These are phyloP conservation scores for Eristalinus sepulchralis DNA, from an alignment of 2,888 invertebrate genomes.

Conservation along the genomic window DNA sequence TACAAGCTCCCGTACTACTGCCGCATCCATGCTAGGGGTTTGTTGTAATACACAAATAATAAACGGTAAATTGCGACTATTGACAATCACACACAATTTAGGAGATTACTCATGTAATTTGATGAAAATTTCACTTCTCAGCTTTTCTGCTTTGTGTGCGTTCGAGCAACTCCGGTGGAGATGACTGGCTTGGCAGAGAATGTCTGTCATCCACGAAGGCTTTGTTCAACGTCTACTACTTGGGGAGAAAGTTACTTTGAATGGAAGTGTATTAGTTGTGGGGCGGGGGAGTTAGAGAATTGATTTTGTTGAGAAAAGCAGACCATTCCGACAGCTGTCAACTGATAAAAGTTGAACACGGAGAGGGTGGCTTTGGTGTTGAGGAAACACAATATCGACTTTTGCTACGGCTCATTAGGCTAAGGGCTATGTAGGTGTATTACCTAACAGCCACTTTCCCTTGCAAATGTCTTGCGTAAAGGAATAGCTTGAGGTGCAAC, in stretches of 20 bases:
- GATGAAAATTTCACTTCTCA: conserved; percentile 55
- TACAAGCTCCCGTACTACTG: neutral
- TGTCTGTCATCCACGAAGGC: neutral
- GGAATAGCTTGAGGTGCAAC: no score
- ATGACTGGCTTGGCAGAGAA: neutral
- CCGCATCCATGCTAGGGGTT: neutral
- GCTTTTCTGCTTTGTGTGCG: neutral
- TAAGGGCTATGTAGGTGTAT: no score
- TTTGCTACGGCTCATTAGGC: no score
- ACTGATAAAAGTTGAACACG: neutral
- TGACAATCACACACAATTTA: conserved; percentile 65
- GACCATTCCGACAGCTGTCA: neutral
- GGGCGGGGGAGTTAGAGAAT: neutral
- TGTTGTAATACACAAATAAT: conserved; percentile 61
- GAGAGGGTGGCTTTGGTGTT: no score
- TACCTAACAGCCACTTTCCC: no score
- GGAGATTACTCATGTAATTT: conserved; percentile 67
- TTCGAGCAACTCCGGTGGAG: neutral
- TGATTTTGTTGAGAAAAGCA: neutral
- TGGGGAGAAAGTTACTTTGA: neutral
- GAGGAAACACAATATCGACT: no score
- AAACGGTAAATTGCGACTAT: conserved; percentile 70
- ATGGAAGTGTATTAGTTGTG: neutral
- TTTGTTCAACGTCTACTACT: neutral
- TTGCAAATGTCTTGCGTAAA: no score